These are phyloP conservation scores for Pollimyrus isidori DNA, from an alignment of 2,113 vertebrate genomes.

Conservation along the genomic window DNA sequence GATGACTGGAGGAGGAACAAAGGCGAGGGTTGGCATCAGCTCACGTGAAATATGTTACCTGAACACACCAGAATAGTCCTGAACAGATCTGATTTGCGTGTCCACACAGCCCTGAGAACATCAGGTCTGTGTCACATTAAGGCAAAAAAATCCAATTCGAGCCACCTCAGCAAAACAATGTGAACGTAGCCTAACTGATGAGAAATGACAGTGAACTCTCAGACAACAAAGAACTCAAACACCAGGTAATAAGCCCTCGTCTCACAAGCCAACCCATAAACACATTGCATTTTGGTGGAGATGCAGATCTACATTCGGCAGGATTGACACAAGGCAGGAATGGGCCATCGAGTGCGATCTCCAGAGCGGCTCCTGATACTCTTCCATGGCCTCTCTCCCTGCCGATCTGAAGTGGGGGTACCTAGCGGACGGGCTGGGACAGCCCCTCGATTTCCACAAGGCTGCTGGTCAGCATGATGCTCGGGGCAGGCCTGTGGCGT, in stretches of 20 bases:
- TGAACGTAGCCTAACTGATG: neutral
- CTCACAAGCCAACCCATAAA: neutral
- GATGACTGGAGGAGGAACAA: constrained; percentile 65
- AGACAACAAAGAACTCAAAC: neutral
- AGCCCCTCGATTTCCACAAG: constrained; percentile 57
- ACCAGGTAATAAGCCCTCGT: neutral
- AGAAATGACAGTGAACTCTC: neutral
- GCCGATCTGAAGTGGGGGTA: constrained; percentile 41
- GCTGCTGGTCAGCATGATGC: constrained; percentile 52
- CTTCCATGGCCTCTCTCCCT: neutral
- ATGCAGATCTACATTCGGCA: neutral
- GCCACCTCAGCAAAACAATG: too few species aligned
- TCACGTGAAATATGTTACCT: too few species aligned
- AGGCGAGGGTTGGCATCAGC: constrained; percentile 9
- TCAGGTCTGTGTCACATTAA: too few species aligned
- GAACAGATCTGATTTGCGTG: too few species aligned
- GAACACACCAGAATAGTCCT: neutral
- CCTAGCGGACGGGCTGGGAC: constrained; percentile 66
- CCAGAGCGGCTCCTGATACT: constrained; percentile 8
- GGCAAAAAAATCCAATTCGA: too few species aligned
- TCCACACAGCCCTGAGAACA: too few species aligned
- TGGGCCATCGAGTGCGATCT: neutral
- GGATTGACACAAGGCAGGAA: neutral
- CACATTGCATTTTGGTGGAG: neutral
- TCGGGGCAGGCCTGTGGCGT: constrained; percentile 19